These are phyloP conservation scores for Ligdia adustata DNA, from an alignment of 2,888 invertebrate species.

Conservation along the genomic window DNA sequence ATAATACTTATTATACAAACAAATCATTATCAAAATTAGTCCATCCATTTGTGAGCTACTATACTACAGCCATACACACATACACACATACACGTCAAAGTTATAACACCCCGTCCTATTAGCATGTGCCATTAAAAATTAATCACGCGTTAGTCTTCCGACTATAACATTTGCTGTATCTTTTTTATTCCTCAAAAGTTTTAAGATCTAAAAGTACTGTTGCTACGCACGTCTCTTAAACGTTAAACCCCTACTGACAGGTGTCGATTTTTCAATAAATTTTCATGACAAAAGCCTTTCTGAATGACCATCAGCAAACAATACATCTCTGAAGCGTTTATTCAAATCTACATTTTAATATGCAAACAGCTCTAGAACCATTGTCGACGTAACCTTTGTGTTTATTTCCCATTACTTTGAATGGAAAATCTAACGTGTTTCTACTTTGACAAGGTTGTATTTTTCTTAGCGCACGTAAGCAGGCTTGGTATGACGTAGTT, in stretches of 20 bases:
- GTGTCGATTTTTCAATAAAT: background rate
- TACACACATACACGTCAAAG: no score
- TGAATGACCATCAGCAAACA: constrained; percentile 14
- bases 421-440: background rate
- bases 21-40: no score
- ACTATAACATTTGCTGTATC: no score
- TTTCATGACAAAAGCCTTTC: constrained; percentile 11
- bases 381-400: constrained; percentile 2
- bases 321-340: constrained; percentile 3
- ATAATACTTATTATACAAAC: no score
- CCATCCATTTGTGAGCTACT: no score
- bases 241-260: background rate
- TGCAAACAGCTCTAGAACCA: constrained; percentile 3
- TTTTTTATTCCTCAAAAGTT: no score
- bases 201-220: no score
- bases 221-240: no score
- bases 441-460: background rate
- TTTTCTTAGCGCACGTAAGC: background rate
- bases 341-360: constrained; percentile 9
- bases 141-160: no score
- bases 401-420: background rate
- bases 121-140: no score
- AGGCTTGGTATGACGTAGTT: background rate
- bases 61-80: no score
- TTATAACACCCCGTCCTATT: no score